A percentile compares a stretch with the other conserved stretches of the same genome.
Conservation (phyloP, 2,113 vertebrate genomes). For the Heterocephalus glaber region DNA sequence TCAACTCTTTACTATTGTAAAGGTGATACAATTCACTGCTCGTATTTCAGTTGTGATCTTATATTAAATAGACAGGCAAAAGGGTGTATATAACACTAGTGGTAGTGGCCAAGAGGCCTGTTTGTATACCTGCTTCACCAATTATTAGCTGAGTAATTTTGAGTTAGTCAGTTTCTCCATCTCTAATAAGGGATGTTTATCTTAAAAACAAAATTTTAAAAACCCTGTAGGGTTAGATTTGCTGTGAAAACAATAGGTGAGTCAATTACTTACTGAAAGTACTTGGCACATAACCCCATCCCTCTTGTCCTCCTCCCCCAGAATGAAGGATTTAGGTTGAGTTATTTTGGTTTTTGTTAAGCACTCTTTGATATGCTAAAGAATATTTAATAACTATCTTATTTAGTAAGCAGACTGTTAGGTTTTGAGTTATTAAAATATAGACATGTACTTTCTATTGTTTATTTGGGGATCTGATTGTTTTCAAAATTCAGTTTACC, state of each 20-base stretch:
- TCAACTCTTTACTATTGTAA: neutral
- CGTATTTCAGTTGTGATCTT: neutral
- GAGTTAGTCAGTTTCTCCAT: constrained; percentile 32
- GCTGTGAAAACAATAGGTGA: constrained; percentile 29
- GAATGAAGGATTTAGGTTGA: constrained; percentile 30
- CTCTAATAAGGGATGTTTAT: constrained; percentile 12
- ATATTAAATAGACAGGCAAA: neutral
- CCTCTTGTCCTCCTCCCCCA: neutral
- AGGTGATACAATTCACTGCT: neutral
- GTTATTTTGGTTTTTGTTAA: constrained; percentile 57
- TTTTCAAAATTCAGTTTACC: constrained; percentile 38
- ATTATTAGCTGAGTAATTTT: constrained; percentile 39
- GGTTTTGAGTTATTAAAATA: neutral
- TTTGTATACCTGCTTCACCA: neutral
- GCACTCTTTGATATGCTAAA: constrained; percentile 8
- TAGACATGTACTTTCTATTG: constrained; percentile 4
- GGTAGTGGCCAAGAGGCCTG: neutral
- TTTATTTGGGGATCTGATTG: constrained; percentile 14
- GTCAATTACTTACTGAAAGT: constrained; percentile 24
- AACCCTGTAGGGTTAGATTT: neutral
- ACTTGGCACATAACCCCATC: neutral
- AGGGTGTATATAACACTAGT: neutral
- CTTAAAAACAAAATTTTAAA: neutral
- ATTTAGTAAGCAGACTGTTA: constrained; percentile 47
- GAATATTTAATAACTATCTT: constrained; percentile 13